Evolutionary conservation across 1,140 invertebrate species (phyloP).

Genomic region (Bombus affinis): DNA sequence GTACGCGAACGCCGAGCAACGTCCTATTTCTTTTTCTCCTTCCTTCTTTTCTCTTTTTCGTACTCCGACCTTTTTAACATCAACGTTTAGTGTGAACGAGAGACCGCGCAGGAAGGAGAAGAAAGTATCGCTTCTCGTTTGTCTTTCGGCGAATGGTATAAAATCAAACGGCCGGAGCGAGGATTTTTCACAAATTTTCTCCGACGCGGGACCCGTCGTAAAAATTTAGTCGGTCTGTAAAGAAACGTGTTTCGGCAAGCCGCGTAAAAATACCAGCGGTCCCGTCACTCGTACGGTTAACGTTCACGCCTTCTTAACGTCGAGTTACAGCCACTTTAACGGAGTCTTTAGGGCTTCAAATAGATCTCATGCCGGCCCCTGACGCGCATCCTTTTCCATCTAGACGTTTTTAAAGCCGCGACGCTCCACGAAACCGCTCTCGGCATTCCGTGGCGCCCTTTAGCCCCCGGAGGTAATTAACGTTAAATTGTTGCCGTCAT

Average conservation of each 20-base stretch:
- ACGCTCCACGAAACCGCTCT: conserved; percentile 29
- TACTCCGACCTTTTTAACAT: neutral
- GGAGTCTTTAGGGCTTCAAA: conserved; percentile 79
- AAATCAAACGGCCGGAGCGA: neutral
- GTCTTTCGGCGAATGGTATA: conserved; percentile 7
- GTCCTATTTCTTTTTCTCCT: neutral
- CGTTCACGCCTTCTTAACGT: conserved; percentile 73
- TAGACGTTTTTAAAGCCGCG: conserved; percentile 64
- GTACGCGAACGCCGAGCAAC: neutral
- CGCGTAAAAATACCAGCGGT: conserved; percentile 74
- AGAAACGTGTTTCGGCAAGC: conserved; percentile 63
- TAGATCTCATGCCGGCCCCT: conserved; percentile 66
- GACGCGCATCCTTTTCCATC: conserved; percentile 48
- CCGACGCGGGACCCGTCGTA: conserved; percentile 40
- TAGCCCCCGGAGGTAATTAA: conserved; percentile 62
- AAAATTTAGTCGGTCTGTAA: conserved; percentile 49
- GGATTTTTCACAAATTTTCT: neutral
- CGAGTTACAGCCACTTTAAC: conserved; percentile 80
- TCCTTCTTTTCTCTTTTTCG: neutral
- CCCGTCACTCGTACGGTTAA: conserved; percentile 53
- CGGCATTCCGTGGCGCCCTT: conserved; percentile 47
- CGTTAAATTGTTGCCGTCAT: conserved; percentile 60
- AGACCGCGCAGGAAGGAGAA: neutral
- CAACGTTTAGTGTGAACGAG: neutral
- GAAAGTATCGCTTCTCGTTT: neutral